Evolutionary conservation across 2,113 vertebrate genomes (phyloP), one percentile per base, ranked within the genome.

Genomic region (Chloropsis cyanopogon): DNA sequence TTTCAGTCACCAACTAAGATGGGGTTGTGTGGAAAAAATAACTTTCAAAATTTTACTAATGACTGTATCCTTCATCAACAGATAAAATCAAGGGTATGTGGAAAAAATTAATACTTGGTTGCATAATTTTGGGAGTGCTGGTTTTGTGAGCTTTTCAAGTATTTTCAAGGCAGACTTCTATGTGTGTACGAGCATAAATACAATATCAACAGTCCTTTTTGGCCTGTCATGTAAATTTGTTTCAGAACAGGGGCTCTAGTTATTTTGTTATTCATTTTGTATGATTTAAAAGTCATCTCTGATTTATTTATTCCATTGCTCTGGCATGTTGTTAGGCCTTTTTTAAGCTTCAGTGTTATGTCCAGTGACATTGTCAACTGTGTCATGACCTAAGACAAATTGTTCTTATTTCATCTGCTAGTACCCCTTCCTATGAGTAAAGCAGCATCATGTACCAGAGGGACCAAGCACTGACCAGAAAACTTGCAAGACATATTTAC

Each of bases 211-310:
- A 42, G 19, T 59, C 20, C 21, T 82, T 82, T 88, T n/a, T 92
- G 47, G 21, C 7, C 50, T 77, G 71, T 61, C 52, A 70, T 41
- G 33, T 63, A 26, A 50, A 80, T 60, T 85, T 88, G 1, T 46
- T 86, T 94, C 54, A 92, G 71, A 76, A 46, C 4, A 53, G 26
- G 29, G 35, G 4, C 13, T 94, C 72, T 47, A 61, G 14, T 37
- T 70, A 60, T 63, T 57, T 72, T 88, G 88, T 54, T 94, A 73
- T 88, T 93, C 1, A 88, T 93, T 92, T 77, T 90, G 21, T 90
- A 39, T 92, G 79, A 94, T 94, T 88, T 86, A 46, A 24, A 85
- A 92, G 87, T 95, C 85, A 73, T 50, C 7, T 89, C 29, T 42
- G 42, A 83, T 96, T 90, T 96, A 86, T 93, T 93, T 85, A 66